phyloP scores from a whole-genome alignment of 1,140 invertebrate species.

The Drosophila sucinea region DNA sequence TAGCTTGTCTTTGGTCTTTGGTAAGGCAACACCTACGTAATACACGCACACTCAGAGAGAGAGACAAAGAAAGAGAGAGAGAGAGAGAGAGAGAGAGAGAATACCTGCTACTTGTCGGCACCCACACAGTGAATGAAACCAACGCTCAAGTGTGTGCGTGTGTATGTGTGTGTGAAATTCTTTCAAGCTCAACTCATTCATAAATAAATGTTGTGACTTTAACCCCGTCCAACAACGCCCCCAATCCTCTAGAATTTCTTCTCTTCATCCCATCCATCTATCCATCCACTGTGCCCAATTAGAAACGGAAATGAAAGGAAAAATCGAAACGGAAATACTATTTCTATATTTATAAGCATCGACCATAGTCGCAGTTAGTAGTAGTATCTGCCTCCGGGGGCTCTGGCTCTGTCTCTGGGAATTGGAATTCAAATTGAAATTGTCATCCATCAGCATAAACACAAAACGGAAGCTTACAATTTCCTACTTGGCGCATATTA shows the following conservation, averaged over 20 bases:
- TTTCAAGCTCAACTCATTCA: slow-evolving; percentile 60
- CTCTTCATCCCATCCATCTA: background rate
- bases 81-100: background rate
- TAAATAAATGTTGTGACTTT: slow-evolving; percentile 38
- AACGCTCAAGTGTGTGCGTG: slow-evolving; percentile 42
- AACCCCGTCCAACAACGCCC: background rate
- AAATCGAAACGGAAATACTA: slow-evolving; percentile 69
- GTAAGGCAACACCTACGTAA: slow-evolving; percentile 66
- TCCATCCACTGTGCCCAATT: slow-evolving; percentile 43
- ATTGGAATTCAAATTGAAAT: slow-evolving; percentile 71
- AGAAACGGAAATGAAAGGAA: slow-evolving; percentile 66
- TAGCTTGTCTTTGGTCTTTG: slow-evolving; percentile 58
- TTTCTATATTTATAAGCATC: slow-evolving; percentile 62
- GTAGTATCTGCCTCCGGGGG: background rate
- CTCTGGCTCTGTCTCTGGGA: slow-evolving; percentile 13
- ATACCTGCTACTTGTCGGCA: slow-evolving; percentile 1
- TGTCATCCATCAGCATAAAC: slow-evolving; percentile 68
- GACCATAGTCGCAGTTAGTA: background rate
- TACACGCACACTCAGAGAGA: background rate
- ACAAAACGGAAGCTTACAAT: slow-evolving; percentile 76
- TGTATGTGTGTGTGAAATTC: slow-evolving; percentile 62
- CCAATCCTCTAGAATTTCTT: background rate
- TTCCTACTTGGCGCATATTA: slow-evolving; percentile 73
- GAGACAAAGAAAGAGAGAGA: too few relatives aligned
- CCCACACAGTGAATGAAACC: background rate